phyloP scores from a whole-genome alignment of 2,113 vertebrate genomes.

The Gallinago jamesoni region DNA sequence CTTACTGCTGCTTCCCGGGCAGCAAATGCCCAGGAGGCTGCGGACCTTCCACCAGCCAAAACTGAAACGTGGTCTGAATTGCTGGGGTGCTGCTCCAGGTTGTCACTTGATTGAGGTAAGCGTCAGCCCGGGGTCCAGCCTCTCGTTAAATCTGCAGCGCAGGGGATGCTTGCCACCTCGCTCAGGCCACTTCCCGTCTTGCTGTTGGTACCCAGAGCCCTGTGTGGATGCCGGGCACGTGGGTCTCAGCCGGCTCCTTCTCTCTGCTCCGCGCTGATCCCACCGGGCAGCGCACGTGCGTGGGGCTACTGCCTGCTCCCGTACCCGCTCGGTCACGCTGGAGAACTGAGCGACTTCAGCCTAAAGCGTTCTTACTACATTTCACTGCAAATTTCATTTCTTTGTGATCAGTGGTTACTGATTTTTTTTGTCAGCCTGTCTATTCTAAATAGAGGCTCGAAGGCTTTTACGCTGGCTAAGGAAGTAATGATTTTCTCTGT shows the following conservation, averaged over 20 bases:
- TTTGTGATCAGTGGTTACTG: not conserved
- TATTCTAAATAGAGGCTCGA: not conserved
- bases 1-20: not conserved
- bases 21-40: not conserved
- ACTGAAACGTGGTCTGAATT: not conserved
- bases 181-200: not conserved
- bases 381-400: slow-evolving; percentile 32
- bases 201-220: not conserved
- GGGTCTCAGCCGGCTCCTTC: not conserved
- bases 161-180: not conserved
- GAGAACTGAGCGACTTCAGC: not conserved
- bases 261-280: not conserved
- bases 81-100: not conserved
- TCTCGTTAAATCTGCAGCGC: rapidly evolving
- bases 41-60: not conserved
- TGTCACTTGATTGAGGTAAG: not conserved
- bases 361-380: not conserved
- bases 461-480: not conserved
- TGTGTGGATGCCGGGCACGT: rapidly evolving
- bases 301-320: not conserved
- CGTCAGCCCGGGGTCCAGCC: not conserved
- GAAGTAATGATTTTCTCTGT: slow-evolving; percentile 28
- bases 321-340: not conserved
- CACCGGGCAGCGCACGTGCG: rapidly evolving
- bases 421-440: slow-evolving; percentile 1